Evolutionary conservation across 2,113 vertebrate genomes (phyloP).

Genomic region (Centrocercus urophasianus): DNA sequence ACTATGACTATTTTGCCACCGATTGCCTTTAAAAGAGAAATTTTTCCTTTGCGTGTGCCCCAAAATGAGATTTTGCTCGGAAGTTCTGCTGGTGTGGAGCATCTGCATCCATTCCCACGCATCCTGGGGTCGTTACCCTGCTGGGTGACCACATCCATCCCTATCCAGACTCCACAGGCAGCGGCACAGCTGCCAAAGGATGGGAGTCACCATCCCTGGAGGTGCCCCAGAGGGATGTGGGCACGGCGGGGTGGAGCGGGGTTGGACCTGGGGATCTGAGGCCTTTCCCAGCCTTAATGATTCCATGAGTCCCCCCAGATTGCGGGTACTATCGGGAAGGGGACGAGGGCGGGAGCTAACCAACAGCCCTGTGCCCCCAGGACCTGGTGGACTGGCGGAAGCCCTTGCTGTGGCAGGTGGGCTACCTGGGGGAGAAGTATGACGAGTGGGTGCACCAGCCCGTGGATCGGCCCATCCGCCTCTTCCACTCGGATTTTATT

Average conservation of each 20-base stretch:
- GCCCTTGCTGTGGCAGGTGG: constrained; percentile 96
- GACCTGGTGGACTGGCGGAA: constrained; percentile 96
- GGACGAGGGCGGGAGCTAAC: not conserved
- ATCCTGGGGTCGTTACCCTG: not conserved
- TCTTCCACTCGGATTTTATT: constrained; percentile 90
- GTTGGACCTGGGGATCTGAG: too few species aligned
- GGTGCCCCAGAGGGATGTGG: not conserved
- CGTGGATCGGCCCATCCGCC: constrained; percentile 90
- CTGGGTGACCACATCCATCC: rapidly evolving
- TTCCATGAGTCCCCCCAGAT: not conserved
- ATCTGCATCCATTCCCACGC: rapidly evolving
- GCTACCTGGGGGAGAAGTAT: constrained; percentile 92
- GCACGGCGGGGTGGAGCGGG: too few species aligned
- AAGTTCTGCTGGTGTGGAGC: not conserved
- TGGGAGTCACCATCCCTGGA: not conserved
- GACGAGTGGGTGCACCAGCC: constrained; percentile 97
- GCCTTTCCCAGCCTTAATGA: not conserved
- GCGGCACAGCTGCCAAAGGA: too few species aligned
- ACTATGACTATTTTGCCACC: not conserved
- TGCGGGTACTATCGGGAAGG: too few species aligned
- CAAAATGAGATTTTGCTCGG: not conserved
- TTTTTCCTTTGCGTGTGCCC: not conserved
- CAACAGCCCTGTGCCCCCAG: constrained; percentile 66
- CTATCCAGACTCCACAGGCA: not conserved
- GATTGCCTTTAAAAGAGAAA: not conserved